Conservation (phyloP, 30 jellyfish, hydroid and myxozoan genomes). For the Hydra vulgaris region DNA sequence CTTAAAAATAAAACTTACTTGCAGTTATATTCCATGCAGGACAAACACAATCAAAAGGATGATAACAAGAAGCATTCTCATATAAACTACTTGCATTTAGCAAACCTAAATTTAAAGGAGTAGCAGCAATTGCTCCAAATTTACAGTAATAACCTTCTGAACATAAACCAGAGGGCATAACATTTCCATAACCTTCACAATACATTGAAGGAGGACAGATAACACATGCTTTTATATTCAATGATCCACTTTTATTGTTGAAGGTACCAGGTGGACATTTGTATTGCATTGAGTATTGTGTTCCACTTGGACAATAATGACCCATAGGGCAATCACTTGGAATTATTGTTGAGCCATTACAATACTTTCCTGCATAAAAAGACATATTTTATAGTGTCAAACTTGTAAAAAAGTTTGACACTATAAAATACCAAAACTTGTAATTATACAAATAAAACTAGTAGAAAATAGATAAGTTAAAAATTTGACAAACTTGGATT, state of each 20-base stretch:
- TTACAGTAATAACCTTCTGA: constrained; percentile 73
- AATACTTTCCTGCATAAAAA: neutral
- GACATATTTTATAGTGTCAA: no score
- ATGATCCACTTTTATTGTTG: constrained; percentile 55
- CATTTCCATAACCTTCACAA: constrained; percentile 78
- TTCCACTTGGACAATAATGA: constrained; percentile 61
- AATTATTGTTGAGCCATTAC: neutral
- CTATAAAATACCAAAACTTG: no score
- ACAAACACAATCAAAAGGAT: constrained; percentile 63
- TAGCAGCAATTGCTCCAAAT: constrained; percentile 58
- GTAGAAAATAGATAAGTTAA: no score
- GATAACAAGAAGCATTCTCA: constrained; percentile 49
- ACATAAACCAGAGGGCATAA: constrained; percentile 67
- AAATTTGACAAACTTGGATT: no score
- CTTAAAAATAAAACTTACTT: constrained; percentile 71
- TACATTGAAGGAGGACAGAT: constrained; percentile 62
- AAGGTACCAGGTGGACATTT: constrained; percentile 83
- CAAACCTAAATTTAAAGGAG: constrained; percentile 44
- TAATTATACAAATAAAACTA: no score
- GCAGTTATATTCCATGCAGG: constrained; percentile 11
- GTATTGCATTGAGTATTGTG: constrained; percentile 41
- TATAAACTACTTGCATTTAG: neutral
- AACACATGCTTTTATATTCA: constrained; percentile 60
- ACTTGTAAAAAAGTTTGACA: no score
- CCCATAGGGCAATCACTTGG: constrained; percentile 83